Conservation (phyloP, 1,140 invertebrate species). For the Megalonaias nervosa region DNA sequence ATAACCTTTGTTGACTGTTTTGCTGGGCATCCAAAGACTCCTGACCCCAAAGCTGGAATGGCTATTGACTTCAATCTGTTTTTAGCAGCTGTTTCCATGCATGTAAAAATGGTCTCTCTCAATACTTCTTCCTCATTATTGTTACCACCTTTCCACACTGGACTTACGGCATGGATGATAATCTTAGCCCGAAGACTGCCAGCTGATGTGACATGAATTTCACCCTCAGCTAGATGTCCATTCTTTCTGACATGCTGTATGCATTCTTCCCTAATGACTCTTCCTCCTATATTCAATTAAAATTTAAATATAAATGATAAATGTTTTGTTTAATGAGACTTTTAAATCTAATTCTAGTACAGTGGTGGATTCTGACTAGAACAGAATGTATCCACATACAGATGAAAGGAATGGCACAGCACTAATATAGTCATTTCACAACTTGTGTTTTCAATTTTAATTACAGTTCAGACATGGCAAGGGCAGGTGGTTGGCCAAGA, state of each 20-base stretch:
- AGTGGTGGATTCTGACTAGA: no score
- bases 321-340: no score
- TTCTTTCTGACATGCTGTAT: background rate
- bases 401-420: no score
- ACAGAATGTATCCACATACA: no score
- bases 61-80: slow-evolving; percentile 27
- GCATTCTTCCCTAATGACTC: slow-evolving; percentile 7
- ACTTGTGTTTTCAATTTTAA: no score
- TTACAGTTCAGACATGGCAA: no score
- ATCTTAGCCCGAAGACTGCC: slow-evolving; percentile 6
- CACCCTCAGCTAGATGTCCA: slow-evolving; percentile 3
- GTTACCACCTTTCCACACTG: slow-evolving; percentile 16
- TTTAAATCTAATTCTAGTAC: no score
- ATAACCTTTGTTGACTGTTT: slow-evolving; percentile 6
- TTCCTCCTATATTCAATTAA: slow-evolving; percentile 8
- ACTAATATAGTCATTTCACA: no score
- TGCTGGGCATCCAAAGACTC: slow-evolving; percentile 8
- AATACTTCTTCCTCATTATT: slow-evolving; percentile 18
- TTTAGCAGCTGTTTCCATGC: slow-evolving; percentile 7
- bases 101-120: slow-evolving; percentile 14
- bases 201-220: slow-evolving; percentile 10
- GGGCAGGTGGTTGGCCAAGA: no score
- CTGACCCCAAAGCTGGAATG: slow-evolving; percentile 37
- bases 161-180: slow-evolving; percentile 29
- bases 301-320: no score